phyloP scores from a whole-genome alignment of 2,888 invertebrate species.

The Torymus texanus region DNA sequence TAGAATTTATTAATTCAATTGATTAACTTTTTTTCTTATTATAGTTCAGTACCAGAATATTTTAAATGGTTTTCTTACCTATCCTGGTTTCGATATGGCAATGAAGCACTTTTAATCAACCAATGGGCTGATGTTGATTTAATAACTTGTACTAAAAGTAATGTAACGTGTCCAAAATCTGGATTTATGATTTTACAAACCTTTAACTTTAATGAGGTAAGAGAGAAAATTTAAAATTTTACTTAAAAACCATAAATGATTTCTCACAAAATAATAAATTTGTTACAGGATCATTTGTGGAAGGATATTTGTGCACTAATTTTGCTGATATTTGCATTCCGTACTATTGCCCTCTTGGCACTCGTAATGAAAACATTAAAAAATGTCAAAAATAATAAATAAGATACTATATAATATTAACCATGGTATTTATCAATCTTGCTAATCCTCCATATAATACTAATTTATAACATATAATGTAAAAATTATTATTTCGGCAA shows the following conservation, averaged over 20 bases:
- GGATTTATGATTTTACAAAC: slow-evolving; percentile 88
- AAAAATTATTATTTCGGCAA: too few relatives aligned
- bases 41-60: slow-evolving; percentile 88
- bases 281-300: slow-evolving; percentile 81
- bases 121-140: slow-evolving; percentile 89
- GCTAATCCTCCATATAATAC: too few relatives aligned
- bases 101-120: slow-evolving; percentile 91
- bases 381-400: background rate
- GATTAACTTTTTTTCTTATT: slow-evolving; percentile 55
- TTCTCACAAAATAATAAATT: slow-evolving; percentile 9
- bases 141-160: slow-evolving; percentile 85
- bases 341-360: slow-evolving; percentile 86
- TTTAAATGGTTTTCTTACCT: slow-evolving; percentile 91
- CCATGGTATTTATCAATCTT: too few relatives aligned
- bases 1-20: too few relatives aligned
- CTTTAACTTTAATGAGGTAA: slow-evolving; percentile 79
- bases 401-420: too few relatives aligned
- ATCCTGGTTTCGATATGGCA: slow-evolving; percentile 95
- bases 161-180: slow-evolving; percentile 86
- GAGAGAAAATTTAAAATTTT: background rate
- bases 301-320: slow-evolving; percentile 84
- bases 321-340: slow-evolving; percentile 83
- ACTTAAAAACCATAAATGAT: background rate
- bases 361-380: slow-evolving; percentile 81
- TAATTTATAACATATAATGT: too few relatives aligned